Conservation (phyloP, 2,888 invertebrate species). For the Morpho deidamia region DNA sequence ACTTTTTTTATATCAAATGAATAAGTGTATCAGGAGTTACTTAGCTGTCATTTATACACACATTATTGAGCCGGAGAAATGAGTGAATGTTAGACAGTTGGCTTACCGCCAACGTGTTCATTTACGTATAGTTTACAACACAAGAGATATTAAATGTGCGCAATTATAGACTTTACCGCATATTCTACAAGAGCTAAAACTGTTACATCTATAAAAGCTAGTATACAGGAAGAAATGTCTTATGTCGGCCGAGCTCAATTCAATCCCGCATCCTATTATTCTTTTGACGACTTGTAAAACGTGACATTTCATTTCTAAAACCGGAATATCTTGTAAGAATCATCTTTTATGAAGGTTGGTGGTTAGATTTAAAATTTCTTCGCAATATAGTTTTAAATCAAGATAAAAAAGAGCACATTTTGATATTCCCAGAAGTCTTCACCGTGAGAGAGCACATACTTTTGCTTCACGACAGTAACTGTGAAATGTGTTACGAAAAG, state of each 20-base stretch:
- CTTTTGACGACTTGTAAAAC: conserved; percentile 11
- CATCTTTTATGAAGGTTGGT: neutral
- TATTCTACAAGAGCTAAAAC: conserved; percentile 7
- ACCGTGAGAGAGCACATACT: too few species aligned
- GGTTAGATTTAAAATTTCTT: too few species aligned
- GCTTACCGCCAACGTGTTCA: conserved; percentile 52
- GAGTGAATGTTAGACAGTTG: conserved; percentile 44
- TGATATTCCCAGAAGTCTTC: too few species aligned
- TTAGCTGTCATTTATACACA: conserved; percentile 24
- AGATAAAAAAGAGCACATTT: too few species aligned
- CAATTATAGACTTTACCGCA: conserved; percentile 4
- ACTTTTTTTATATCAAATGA: too few species aligned
- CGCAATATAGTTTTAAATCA: too few species aligned
- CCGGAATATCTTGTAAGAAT: conserved; percentile 2
- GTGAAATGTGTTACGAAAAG: too few species aligned
- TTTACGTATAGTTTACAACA: conserved; percentile 15
- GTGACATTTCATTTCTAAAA: conserved; percentile 3
- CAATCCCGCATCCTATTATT: conserved; percentile 20
- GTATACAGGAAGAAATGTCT: conserved; percentile 11
- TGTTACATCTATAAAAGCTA: neutral
- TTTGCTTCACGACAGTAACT: too few species aligned
- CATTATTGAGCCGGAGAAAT: conserved; percentile 19
- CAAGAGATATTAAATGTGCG: conserved; percentile 3
- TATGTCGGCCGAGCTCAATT: conserved; percentile 15
- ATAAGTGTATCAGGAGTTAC: conserved; percentile 11